Base-by-base conservation (phyloP, 1,140 invertebrate species). In the Scaptomyza graminum region DNA sequence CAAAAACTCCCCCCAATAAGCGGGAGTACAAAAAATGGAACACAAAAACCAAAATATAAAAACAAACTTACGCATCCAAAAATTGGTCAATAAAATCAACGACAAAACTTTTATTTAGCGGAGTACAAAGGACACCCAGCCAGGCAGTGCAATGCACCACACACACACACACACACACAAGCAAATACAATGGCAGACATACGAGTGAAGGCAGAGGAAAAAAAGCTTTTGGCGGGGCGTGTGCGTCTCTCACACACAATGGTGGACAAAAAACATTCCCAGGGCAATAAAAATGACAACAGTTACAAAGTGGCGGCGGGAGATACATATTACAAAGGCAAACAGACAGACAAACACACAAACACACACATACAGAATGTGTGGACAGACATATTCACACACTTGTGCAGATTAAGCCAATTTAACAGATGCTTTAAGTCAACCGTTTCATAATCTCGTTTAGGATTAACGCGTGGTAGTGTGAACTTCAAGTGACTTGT, bases 41-140 rank as follows among this genome's bases (percentile, higher is more conserved):
- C 37, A 62, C 34, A 51, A 28, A 34, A 65, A 28, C 41, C 43
- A 43, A 34, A 16, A 63, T 59, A 81, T 72, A 70, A 65, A 52
- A 71, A 64, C 16, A 28, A 88, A 88, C 68, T 88, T 88, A 88
- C 83, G 83, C 83, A 88, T 59, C 72, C 83, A 88, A 83, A 88
- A 88, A 88, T 88, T 88, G 83, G 83, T 88, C 83, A 88, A 88
- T 88, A 88, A 88, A 88, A 88, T 88, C 83, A 88, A 88, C 83
- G 76, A 78, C 75, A 79, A 88, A 88, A 88, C 79, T 85, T 85
- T 85, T 87, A 74, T 63, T 85, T 75, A 75, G 70, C 54, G 59
- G 47, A 73, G 75, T 65, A 75, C 79, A 82, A 87, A 87, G 82
- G 82, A 85, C 82, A 87, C 82, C 78, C 82, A 77, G 82, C 51